Conservation (phyloP, 1,140 invertebrate species). For the Diprion similis region DNA sequence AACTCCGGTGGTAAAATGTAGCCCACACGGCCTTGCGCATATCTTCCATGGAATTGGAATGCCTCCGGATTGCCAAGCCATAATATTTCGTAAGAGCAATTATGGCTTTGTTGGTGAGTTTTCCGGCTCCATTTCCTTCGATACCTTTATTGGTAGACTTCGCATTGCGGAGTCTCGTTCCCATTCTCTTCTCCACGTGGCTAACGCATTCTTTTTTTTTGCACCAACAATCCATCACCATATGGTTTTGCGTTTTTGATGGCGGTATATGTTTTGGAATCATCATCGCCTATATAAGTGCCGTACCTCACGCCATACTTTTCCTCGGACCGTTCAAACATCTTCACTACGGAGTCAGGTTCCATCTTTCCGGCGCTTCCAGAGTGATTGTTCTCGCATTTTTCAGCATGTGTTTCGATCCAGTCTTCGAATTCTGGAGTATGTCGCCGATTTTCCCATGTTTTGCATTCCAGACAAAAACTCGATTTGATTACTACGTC, state of each 20-base stretch:
- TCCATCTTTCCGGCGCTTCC: background rate
- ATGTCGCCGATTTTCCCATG: slow-evolving; percentile 16
- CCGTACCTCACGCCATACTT: background rate
- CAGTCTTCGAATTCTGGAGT: background rate
- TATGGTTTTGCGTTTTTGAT: slow-evolving; percentile 8
- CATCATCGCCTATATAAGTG: background rate
- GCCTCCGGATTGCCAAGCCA: too few relatives aligned
- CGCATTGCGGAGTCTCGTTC: background rate
- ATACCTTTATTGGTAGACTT: background rate
- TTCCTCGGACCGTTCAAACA: background rate
- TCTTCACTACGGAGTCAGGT: background rate
- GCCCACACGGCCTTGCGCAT: too few relatives aligned
- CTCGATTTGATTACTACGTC: slow-evolving; percentile 24
- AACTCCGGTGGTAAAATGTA: too few relatives aligned
- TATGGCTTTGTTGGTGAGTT: slow-evolving; percentile 1
- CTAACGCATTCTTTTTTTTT: slow-evolving; percentile 7
- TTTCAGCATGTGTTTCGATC: background rate
- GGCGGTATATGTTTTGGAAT: slow-evolving; percentile 3
- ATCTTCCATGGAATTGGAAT: too few relatives aligned
- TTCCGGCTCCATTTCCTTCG: background rate
- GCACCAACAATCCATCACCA: background rate
- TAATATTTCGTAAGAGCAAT: background rate
- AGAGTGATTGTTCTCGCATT: background rate
- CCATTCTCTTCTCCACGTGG: background rate
- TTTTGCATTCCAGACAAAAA: slow-evolving; percentile 22